phyloP scores from a whole-genome alignment of 2,888 invertebrate genomes.

The Hypena proboscidalis region DNA sequence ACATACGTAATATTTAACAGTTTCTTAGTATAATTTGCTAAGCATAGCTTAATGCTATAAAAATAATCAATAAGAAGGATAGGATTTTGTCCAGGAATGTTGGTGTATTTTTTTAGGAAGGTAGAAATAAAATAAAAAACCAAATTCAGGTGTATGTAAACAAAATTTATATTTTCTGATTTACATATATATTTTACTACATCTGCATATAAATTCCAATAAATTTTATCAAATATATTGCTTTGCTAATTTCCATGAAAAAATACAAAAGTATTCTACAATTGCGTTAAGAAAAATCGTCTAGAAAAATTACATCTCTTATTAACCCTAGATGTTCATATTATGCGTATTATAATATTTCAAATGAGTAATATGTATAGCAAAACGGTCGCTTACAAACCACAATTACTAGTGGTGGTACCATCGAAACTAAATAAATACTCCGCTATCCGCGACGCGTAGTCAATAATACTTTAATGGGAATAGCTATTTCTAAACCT shows the following conservation, averaged over 20 bases:
- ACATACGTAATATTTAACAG: no score
- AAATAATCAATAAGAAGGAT: no score
- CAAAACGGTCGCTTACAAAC: slow-evolving; percentile 57
- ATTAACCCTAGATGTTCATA: slow-evolving; percentile 70
- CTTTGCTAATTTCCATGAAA: slow-evolving; percentile 77
- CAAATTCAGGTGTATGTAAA: slow-evolving; percentile 75
- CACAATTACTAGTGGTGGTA: slow-evolving; percentile 39
- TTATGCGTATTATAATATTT: slow-evolving; percentile 74
- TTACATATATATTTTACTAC: slow-evolving; percentile 76
- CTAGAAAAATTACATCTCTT: slow-evolving; percentile 79
- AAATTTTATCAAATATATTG: slow-evolving; percentile 82
- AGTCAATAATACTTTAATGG: slow-evolving; percentile 80
- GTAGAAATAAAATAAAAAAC: slow-evolving; percentile 47
- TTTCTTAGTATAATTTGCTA: no score
- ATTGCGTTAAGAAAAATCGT: slow-evolving; percentile 73
- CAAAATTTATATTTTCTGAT: slow-evolving; percentile 80
- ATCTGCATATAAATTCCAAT: slow-evolving; percentile 69
- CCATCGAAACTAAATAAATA: slow-evolving; percentile 75
- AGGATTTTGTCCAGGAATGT: no score
- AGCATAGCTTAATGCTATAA: no score
- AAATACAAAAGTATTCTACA: slow-evolving; percentile 82
- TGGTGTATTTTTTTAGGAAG: no score
- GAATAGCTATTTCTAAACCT: slow-evolving; percentile 71
- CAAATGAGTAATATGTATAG: slow-evolving; percentile 59
- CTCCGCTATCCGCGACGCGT: slow-evolving; percentile 65